Conservation (phyloP, 2,113 vertebrate species). For the Aldabrachelys gigantea region DNA sequence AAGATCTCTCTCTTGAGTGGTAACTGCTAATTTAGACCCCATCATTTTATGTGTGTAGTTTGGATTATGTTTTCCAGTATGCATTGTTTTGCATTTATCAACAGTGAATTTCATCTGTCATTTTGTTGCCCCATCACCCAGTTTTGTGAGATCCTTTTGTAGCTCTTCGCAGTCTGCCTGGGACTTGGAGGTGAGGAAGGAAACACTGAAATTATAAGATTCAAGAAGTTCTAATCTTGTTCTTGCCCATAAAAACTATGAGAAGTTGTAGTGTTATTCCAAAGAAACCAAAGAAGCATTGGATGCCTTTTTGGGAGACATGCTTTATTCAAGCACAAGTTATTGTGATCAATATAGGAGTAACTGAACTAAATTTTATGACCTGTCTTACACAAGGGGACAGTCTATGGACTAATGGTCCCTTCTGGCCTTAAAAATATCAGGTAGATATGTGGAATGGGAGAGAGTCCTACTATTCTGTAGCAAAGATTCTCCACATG, state of each 20-base stretch:
- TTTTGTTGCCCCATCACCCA: no score
- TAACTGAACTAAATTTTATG: background rate
- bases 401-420: background rate
- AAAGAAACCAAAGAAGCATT: background rate
- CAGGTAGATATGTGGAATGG: background rate
- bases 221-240: background rate
- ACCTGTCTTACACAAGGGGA: background rate
- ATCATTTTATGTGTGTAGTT: no score
- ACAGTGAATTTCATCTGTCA: no score
- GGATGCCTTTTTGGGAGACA: background rate
- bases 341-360: fast-evolving
- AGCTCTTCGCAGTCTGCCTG: no score
- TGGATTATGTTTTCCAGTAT: no score
- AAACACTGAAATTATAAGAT: background rate
- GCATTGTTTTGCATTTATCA: no score
- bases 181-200: background rate
- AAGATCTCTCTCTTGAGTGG: no score
- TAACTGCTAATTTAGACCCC: no score
- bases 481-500: background rate
- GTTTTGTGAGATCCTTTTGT: no score
- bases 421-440: background rate
- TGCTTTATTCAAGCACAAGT: background rate
- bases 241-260: background rate
- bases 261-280: background rate
- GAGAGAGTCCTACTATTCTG: background rate